Conservation (phyloP, 2,888 invertebrate genomes). For the Patella ulyssiponensis region DNA sequence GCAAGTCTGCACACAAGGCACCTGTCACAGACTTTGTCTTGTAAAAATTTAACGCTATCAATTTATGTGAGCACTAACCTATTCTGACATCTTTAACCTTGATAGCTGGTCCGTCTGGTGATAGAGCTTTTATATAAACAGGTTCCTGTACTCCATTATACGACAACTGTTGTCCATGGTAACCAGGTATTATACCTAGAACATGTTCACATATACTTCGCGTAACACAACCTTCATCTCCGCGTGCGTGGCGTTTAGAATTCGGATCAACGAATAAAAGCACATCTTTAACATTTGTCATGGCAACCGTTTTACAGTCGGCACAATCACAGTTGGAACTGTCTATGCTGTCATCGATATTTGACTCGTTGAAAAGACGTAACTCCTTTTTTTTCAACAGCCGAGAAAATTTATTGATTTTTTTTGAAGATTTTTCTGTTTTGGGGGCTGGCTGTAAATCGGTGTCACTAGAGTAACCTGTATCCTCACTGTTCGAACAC, state of each 20-base stretch:
- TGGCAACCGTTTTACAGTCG: constrained; percentile 1
- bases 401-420: constrained; percentile 11
- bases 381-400: constrained; percentile 18
- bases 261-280: constrained; percentile 1
- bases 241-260: background rate
- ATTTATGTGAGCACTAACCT: constrained; percentile 36
- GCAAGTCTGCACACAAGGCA: no score
- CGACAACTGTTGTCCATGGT: constrained; percentile 2
- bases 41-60: no score
- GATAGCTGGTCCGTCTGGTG: constrained; percentile 46
- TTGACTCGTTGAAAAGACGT: background rate
- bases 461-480: constrained; percentile 51
- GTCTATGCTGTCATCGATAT: constrained; percentile 10
- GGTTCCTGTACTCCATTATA: constrained; percentile 19
- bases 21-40: no score
- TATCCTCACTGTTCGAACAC: constrained; percentile 41
- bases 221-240: constrained; percentile 12
- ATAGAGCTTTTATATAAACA: constrained; percentile 33
- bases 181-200: constrained; percentile 41
- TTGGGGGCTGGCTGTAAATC: constrained; percentile 28
- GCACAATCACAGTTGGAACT: constrained; percentile 11
- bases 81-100: constrained; percentile 45
- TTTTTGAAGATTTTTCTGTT: constrained; percentile 14
- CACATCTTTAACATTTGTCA: constrained; percentile 1
- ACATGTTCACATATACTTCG: constrained; percentile 34